phyloP scores from a whole-genome alignment of 2,113 vertebrate species.

The Falco punctatus region DNA sequence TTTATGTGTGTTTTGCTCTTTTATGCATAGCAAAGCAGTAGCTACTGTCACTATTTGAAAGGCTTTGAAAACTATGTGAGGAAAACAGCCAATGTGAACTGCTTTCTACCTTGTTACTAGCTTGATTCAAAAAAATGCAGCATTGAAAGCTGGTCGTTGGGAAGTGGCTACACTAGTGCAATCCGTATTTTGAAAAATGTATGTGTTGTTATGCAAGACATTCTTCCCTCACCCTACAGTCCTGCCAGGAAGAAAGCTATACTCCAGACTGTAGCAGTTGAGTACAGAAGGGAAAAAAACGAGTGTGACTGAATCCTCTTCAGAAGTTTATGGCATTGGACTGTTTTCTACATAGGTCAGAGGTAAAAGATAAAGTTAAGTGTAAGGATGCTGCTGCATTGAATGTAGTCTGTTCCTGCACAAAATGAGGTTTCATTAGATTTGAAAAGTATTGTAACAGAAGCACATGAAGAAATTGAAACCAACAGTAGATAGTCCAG shows the following conservation, averaged over 20 bases:
- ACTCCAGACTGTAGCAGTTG: not conserved
- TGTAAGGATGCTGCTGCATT: not conserved
- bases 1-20: conserved; percentile 36
- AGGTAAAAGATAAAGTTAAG: not conserved
- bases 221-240: not conserved
- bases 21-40: conserved; percentile 17
- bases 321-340: not conserved
- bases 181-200: conserved; percentile 26
- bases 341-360: not conserved
- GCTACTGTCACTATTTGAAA: conserved; percentile 32
- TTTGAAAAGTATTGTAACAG: not conserved
- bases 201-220: conserved; percentile 9
- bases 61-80: conserved; percentile 27
- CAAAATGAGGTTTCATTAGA: not conserved
- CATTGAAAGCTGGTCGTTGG: not conserved
- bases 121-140: not conserved
- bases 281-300: not conserved
- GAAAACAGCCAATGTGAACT: not conserved
- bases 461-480: not conserved
- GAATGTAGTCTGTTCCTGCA: not conserved
- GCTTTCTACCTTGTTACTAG: conserved; percentile 24
- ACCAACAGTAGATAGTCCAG: not conserved
- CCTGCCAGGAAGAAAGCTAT: not conserved
- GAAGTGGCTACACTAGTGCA: not conserved
- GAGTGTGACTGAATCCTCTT: not conserved